These are phyloP conservation scores for Gorsachius magnificus DNA, from an alignment of 2,797 vertebrate species.

Conservation along the genomic window DNA sequence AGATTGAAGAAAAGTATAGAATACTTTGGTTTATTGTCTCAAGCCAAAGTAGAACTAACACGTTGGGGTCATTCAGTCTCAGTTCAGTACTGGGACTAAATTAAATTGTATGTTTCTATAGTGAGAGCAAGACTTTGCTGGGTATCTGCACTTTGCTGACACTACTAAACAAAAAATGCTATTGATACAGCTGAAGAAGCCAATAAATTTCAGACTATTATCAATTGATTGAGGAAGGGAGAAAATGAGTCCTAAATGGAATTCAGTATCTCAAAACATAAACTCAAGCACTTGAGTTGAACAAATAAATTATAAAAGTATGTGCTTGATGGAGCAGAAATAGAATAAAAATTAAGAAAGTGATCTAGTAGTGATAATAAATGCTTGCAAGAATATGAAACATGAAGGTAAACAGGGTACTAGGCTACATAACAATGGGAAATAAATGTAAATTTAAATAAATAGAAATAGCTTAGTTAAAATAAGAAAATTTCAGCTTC, in stretches of 20 bases:
- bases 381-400: background rate
- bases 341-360: slow-evolving; percentile 13
- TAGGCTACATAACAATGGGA: background rate
- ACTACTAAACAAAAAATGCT: background rate
- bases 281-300: background rate
- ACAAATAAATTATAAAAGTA: slow-evolving; percentile 6
- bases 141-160: slow-evolving; percentile 17
- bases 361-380: background rate
- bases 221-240: slow-evolving; percentile 2
- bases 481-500: background rate
- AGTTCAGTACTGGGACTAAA: background rate
- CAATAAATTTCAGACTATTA: slow-evolving; percentile 14
- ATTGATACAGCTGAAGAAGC: background rate
- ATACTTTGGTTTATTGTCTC: background rate
- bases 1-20: background rate
- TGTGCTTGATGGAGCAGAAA: background rate
- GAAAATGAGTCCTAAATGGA: slow-evolving; percentile 5
- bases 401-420: background rate
- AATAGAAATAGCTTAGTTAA: background rate
- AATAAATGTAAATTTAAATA: background rate
- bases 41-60: background rate
- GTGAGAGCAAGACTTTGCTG: background rate
- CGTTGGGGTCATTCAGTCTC: background rate
- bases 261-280: background rate
- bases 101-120: background rate